These are phyloP conservation scores for Melinaea marsaeus DNA, from an alignment of 2,888 invertebrate species.

Conservation along the genomic window DNA sequence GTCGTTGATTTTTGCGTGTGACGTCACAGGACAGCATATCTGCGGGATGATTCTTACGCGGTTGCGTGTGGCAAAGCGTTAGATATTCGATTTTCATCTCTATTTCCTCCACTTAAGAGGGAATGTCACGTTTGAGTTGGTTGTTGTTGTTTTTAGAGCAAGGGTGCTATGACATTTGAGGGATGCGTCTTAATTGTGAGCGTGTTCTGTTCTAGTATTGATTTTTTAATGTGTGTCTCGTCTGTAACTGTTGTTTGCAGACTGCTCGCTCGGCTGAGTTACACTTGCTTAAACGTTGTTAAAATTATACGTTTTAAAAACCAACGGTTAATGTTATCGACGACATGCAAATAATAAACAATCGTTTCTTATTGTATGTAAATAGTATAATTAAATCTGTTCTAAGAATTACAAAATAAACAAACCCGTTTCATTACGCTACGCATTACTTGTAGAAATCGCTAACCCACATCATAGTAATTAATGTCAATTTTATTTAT, in stretches of 20 bases:
- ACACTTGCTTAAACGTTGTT: conserved; percentile 25
- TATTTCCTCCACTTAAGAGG: conserved; percentile 35
- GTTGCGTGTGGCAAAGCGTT: conserved; percentile 30
- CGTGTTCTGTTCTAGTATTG: conserved; percentile 62
- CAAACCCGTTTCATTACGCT: conserved; percentile 28
- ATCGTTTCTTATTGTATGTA: not conserved
- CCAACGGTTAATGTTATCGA: not conserved
- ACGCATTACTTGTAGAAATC: conserved; percentile 60
- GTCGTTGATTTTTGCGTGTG: conserved; percentile 32
- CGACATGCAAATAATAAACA: not conserved
- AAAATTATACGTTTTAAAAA: conserved; percentile 14
- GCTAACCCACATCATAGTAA: conserved; percentile 67
- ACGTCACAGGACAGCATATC: conserved; percentile 32
- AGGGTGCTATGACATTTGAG: conserved; percentile 64
- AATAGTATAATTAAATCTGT: conserved; percentile 3
- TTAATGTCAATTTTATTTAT: conserved; percentile 74
- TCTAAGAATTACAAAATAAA: conserved; percentile 15
- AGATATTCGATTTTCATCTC: conserved; percentile 35
- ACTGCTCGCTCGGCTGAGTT: conserved; percentile 26
- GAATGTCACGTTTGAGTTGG: conserved; percentile 20
- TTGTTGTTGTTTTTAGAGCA: conserved; percentile 33
- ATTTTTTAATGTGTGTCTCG: conserved; percentile 67
- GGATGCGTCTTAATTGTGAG: conserved; percentile 74
- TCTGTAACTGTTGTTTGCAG: conserved; percentile 32
- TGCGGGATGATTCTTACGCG: conserved; percentile 34